Percentiles rank a stretch among this genome's conserved stretches.
phyloP scores from a whole-genome alignment of 2,888 invertebrate genomes.

The Drosophila leonis region DNA sequence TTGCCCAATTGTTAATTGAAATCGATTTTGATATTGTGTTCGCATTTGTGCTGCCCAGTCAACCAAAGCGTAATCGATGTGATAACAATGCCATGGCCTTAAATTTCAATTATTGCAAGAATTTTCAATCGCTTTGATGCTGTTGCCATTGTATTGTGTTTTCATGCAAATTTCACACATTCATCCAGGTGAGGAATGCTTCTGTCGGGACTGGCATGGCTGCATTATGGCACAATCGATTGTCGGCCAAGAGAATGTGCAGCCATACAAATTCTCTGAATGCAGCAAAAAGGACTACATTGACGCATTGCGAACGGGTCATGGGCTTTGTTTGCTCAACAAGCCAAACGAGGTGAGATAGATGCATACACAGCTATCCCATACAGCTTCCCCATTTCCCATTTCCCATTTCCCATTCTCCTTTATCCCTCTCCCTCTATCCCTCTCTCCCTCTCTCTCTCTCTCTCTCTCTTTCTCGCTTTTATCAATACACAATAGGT shows the following conservation, averaged over 20 bases:
- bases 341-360: constrained; percentile 94
- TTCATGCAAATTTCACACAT: constrained; percentile 9
- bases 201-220: constrained; percentile 97
- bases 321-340: constrained; percentile 96
- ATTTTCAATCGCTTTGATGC: constrained; percentile 3
- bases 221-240: constrained; percentile 98
- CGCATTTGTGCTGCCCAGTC: background rate
- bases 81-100: constrained; percentile 5
- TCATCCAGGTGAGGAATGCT: constrained; percentile 90
- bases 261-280: constrained; percentile 98
- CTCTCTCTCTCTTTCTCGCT: background rate
- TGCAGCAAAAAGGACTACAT: constrained; percentile 97
- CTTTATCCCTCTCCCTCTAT: background rate
- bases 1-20: background rate
- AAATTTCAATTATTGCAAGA: constrained; percentile 7
- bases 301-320: constrained; percentile 93
- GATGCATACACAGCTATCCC: background rate
- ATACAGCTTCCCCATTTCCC: background rate
- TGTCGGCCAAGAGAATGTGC: constrained; percentile 95
- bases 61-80: background rate
- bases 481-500: constrained; percentile 37
- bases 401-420: background rate
- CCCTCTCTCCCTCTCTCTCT: background rate
- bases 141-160: constrained; percentile 13
- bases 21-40: background rate